These are phyloP conservation scores for Glaucomys volans DNA, from an alignment of 2,113 vertebrate genomes.

Conservation along the genomic window DNA sequence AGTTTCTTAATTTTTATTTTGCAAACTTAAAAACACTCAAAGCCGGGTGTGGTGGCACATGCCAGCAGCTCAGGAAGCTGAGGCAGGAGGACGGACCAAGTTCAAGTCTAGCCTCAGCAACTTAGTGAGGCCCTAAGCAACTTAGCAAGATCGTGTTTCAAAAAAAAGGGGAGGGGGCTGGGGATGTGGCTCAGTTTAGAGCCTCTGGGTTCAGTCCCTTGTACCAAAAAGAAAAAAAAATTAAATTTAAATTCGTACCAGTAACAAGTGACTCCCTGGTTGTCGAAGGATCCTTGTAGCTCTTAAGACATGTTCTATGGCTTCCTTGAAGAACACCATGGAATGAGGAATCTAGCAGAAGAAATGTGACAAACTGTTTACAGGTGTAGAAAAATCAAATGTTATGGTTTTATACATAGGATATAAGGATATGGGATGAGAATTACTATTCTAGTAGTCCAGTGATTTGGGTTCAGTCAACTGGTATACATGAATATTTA, in stretches of 20 bases:
- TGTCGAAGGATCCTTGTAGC: slow-evolving; percentile 84
- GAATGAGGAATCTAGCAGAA: slow-evolving; percentile 72
- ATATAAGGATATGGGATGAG: neutral
- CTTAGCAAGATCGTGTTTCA: too few species aligned
- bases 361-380: neutral
- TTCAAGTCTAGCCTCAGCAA: too few species aligned
- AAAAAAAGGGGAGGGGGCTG: too few species aligned
- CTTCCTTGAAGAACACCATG: slow-evolving; percentile 86
- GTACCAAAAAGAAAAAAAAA: too few species aligned
- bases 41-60: too few species aligned
- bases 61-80: too few species aligned
- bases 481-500: neutral
- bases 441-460: neutral
- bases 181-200: too few species aligned
- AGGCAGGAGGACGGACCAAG: too few species aligned
- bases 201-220: too few species aligned
- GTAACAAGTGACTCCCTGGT: slow-evolving; percentile 82
- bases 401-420: neutral
- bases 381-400: neutral
- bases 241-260: slow-evolving; percentile 75
- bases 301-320: slow-evolving; percentile 84
- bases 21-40: neutral
- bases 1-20: neutral
- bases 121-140: too few species aligned
- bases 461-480: neutral